Evolutionary conservation across 2,888 invertebrate species (phyloP).

Genomic region (Mythimna pallens): DNA sequence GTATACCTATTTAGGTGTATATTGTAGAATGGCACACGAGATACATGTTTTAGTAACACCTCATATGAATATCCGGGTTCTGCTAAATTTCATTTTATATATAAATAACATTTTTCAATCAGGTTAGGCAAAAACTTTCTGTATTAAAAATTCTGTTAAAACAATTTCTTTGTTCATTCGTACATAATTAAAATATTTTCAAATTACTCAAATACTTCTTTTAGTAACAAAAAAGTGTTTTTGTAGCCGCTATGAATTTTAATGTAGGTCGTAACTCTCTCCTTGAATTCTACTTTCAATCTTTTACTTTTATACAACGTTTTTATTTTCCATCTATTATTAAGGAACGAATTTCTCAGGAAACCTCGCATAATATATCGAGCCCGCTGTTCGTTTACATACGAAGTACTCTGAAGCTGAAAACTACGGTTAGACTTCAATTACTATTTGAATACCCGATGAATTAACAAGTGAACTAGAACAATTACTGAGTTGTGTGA

Average conservation of each 20-base stretch:
- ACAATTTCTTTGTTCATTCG: constrained; percentile 28
- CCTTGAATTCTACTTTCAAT: constrained; percentile 38
- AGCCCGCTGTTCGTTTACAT: background rate
- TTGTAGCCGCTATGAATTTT: constrained; percentile 52
- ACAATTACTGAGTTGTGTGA: constrained; percentile 35
- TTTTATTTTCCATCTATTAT: constrained; percentile 29
- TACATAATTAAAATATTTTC: constrained; percentile 39
- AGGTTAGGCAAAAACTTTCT: constrained; percentile 11
- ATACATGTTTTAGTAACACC: constrained; percentile 15
- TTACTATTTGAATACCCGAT: constrained; percentile 36
- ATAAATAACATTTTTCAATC: background rate
- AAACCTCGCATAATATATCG: background rate
- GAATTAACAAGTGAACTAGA: constrained; percentile 28
- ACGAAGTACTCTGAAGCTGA: constrained; percentile 13
- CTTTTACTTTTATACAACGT: constrained; percentile 18
- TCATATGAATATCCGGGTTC: constrained; percentile 7
- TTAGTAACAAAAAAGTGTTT: constrained; percentile 41
- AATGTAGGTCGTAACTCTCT: constrained; percentile 52
- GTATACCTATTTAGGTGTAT: constrained; percentile 12
- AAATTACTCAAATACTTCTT: constrained; percentile 37
- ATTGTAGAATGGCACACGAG: constrained; percentile 11
- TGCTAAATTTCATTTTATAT: background rate
- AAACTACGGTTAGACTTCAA: constrained; percentile 22
- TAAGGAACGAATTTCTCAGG: constrained; percentile 20
- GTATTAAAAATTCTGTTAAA: background rate